Percentiles rank a stretch among this genome's conserved stretches.
Conservation (phyloP, 2,113 vertebrate genomes). For the Anarhynchus alexandrinus region DNA sequence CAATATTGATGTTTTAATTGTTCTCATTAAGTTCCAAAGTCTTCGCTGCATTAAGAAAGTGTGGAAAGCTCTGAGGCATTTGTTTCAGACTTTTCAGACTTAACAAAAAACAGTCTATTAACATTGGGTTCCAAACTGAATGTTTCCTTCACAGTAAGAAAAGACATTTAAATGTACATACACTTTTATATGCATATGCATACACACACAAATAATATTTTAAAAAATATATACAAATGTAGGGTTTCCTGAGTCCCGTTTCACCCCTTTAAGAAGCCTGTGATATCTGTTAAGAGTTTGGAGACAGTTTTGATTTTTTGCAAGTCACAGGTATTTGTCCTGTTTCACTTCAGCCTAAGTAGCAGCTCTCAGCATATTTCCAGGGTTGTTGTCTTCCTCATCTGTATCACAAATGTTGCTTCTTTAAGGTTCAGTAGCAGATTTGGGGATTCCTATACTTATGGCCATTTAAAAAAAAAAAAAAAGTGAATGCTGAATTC, state of each 20-base stretch:
- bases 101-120: neutral
- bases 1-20: constrained; percentile 35
- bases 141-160: neutral
- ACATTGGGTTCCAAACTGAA: neutral
- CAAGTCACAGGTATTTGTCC: neutral
- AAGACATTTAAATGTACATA: neutral
- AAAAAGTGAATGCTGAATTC: neutral
- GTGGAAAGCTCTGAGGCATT: neutral
- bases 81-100: neutral
- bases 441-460: neutral
- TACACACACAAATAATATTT: neutral
- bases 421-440: neutral
- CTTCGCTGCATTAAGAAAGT: neutral
- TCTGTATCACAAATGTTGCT: neutral
- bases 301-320: neutral
- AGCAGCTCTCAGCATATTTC: neutral
- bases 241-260: neutral
- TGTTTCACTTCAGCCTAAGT: neutral
- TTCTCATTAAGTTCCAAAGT: constrained; percentile 31
- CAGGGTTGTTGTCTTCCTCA: neutral
- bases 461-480: neutral
- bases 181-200: neutral
- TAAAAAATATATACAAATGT: too few relatives aligned
- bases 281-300: neutral
- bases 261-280: neutral